Evolutionary conservation across 2,113 vertebrate species (phyloP), one percentile per base, ranked within the genome.

Genomic region (Abramis brama): DNA sequence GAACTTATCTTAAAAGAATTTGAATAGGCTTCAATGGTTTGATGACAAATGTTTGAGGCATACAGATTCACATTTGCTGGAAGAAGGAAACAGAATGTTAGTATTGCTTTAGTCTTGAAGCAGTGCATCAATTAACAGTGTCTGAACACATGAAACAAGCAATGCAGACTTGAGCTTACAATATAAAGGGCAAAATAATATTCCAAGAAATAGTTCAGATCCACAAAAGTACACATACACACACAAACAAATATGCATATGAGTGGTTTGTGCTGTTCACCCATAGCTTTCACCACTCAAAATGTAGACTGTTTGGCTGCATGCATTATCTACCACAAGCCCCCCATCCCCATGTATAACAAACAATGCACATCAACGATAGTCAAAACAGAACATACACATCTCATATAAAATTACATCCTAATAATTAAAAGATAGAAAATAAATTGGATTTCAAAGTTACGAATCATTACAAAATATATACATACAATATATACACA

Each of bases 401-500:
- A 60, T 45, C n/a, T 30, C 21, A 52, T 82, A 88, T 86, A 89
- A 87, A 82, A 82, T 85, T 76, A 86, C 27, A 33, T 60, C 8
- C 55, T 75, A 30, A 64, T 83, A 77, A 57, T 50, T 3, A 73
- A 75, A 81, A 23, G 21, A 73, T 86, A 86, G 85, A 84, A 89
- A 91, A 91, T 43, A 90, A 93, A 92, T 88, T 30, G 57, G 66
- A 88, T 17, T 85, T 76, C 80, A 85, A 83, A 82, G 64, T 50
- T 89, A 83, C 80, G 89, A 91, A 89, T 90, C 25, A 50, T 68
- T 94, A 94, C 66, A 93, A 94, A 92, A 93, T 93, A 94, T 93
- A 94, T 93, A 94, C 92, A 95, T 90, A 88, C 87, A 91, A 92
- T 89, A 89, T 91, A 93, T 90, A 94, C 91, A 94, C 85, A 92